These are phyloP conservation scores for Parnassius glacialis DNA, from an alignment of 2,888 invertebrate species.

Conservation along the genomic window DNA sequence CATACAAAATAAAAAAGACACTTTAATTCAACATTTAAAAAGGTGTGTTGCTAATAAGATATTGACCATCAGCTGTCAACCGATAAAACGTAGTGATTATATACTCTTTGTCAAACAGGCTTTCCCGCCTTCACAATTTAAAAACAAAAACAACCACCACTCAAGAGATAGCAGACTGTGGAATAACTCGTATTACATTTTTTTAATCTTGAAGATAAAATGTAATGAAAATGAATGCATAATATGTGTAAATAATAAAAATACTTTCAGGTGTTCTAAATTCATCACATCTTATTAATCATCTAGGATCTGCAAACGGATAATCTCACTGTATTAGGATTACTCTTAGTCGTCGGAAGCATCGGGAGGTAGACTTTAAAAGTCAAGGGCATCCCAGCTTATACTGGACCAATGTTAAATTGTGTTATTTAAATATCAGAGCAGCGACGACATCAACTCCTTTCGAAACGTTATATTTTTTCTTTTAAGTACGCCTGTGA, in stretches of 20 bases:
- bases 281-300: too few relatives aligned
- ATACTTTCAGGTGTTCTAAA: too few relatives aligned
- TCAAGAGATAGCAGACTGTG: conserved; percentile 7
- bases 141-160: conserved; percentile 16
- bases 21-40: conserved; percentile 11
- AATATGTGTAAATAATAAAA: too few relatives aligned
- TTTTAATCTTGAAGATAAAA: too few relatives aligned
- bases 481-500: conserved; percentile 53
- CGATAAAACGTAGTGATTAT: too few relatives aligned
- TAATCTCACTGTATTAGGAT: conserved; percentile 43
- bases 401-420: conserved; percentile 78
- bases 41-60: conserved; percentile 19
- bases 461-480: conserved; percentile 72
- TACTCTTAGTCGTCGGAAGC: conserved; percentile 73
- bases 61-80: conserved; percentile 24
- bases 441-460: conserved; percentile 56
- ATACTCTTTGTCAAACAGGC: conserved; percentile 1
- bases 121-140: conserved; percentile 21
- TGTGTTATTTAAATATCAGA: conserved; percentile 79
- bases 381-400: conserved; percentile 68
- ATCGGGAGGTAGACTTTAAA: conserved; percentile 64
- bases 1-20: conserved; percentile 2
- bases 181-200: neutral
- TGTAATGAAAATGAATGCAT: too few relatives aligned
- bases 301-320: conserved; percentile 28